Evolutionary conservation across 2,888 invertebrate genomes (phyloP).

Genomic region (Xylota sylvarum): DNA sequence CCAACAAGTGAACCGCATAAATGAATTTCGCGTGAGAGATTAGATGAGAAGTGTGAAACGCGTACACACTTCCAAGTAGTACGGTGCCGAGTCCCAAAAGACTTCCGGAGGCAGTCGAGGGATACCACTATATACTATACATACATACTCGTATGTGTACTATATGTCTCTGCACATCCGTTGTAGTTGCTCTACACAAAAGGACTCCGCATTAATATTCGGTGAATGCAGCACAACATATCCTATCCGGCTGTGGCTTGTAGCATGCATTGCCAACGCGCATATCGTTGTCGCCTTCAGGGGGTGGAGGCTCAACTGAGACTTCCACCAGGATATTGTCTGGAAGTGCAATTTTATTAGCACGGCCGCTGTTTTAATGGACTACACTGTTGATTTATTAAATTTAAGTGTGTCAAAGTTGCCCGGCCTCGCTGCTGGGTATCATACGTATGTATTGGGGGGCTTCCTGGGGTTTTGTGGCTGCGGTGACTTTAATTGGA

Average conservation of each 20-base stretch:
- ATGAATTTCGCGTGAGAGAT: constrained; percentile 21
- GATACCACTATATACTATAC: too few relatives aligned
- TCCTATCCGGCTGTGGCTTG: constrained; percentile 5
- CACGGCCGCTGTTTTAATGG: constrained; percentile 51
- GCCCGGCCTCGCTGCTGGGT: not conserved
- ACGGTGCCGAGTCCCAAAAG: constrained; percentile 1
- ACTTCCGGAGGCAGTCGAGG: constrained; percentile 10
- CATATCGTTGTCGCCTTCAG: constrained; percentile 28
- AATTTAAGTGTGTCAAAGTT: constrained; percentile 50
- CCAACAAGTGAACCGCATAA: constrained; percentile 43
- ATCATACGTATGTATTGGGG: not conserved
- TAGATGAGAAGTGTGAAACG: constrained; percentile 12
- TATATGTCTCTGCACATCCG: not conserved
- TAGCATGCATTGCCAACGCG: constrained; percentile 25
- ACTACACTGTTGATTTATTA: constrained; percentile 67
- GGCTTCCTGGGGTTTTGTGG: constrained; percentile 4
- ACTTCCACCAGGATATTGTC: constrained; percentile 56
- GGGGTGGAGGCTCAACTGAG: constrained; percentile 25
- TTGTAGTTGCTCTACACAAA: constrained; percentile 15
- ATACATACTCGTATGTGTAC: too few relatives aligned
- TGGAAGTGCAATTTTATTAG: constrained; percentile 60
- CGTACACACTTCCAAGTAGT: not conserved
- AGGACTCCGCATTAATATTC: constrained; percentile 51
- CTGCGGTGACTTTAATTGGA: constrained; percentile 53
- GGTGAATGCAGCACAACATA: constrained; percentile 38